Conservation (phyloP, 2,888 invertebrate genomes). For the Athalia circularis region DNA sequence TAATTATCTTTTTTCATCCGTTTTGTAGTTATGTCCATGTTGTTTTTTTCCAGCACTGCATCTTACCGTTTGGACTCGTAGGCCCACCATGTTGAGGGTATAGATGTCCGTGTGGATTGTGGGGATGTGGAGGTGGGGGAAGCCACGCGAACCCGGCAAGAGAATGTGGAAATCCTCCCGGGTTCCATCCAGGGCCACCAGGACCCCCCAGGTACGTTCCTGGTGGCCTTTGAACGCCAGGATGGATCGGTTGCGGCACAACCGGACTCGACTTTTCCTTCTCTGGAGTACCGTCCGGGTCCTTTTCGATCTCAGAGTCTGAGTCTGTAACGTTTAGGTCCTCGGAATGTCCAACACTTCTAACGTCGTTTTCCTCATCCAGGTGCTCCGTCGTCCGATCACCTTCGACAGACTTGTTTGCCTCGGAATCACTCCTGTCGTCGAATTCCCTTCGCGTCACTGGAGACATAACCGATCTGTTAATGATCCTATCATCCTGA, state of each 20-base stretch:
- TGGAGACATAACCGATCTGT: conserved; percentile 66
- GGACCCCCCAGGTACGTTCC: conserved; percentile 58
- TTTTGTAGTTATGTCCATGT: not conserved
- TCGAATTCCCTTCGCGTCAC: conserved; percentile 64
- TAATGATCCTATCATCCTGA: conserved; percentile 54
- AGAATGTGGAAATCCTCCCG: conserved; percentile 72
- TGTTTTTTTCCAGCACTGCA: not conserved
- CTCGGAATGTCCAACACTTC: conserved; percentile 70
- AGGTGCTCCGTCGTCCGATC: conserved; percentile 66
- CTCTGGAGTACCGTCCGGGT: conserved; percentile 61
- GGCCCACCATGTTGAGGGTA: conserved; percentile 71
- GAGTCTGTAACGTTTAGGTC: conserved; percentile 73
- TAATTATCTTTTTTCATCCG: not conserved
- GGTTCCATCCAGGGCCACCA: conserved; percentile 69
- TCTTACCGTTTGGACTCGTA: conserved; percentile 71
- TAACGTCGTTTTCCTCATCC: conserved; percentile 68
- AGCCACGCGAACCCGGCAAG: conserved; percentile 82
- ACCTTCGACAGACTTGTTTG: conserved; percentile 69
- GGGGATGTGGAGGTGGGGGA: conserved; percentile 78
- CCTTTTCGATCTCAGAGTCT: conserved; percentile 67
- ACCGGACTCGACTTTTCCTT: conserved; percentile 76
- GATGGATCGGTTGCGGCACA: conserved; percentile 81
- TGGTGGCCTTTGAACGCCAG: conserved; percentile 77
- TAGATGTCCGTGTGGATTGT: conserved; percentile 75
- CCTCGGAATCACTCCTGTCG: conserved; percentile 70